Base-by-base conservation (phyloP, 1,140 invertebrate species). In the Drosophila bocqueti region DNA sequence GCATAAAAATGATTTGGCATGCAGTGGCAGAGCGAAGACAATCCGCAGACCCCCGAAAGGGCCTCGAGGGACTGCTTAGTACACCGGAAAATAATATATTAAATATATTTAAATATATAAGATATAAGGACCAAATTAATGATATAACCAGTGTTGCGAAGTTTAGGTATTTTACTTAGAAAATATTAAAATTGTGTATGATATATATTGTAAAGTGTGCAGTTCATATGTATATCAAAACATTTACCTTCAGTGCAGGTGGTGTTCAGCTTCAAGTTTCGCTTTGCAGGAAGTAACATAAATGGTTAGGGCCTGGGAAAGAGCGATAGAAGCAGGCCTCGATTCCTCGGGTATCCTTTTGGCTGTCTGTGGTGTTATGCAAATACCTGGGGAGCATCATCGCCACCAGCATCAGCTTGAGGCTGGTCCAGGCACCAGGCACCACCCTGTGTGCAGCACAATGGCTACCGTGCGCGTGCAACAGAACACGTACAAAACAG, bases 401-500 rank as follows among this genome's bases (percentile, higher is more conserved):
- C 75, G 64, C 60, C 76, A 79, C 45, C 40, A 65, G 57, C 76
- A 65, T 52, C 40, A 62, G 47, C 50, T 65, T 11, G 52, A 16
- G 24, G 45, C 57, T 40, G 29, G 18, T 52, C n/a, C 50, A 52
- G 50, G 50, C 50, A 38, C 0, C 47, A 57, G 40, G 8, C 81
- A 86, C 85, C 85, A 85, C 85, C 85, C 85, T 90, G 86, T 85
- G 85, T 79, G 85, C 81, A 85, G 82, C 67, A 90, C 85, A 89
- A 89, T 89, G 79, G 85, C 85, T 89, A 89, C 85, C 86, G 85
- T 89, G 85, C 86, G 84, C 84, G 85, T 89, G 84, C 84, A 87
- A 83, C 54, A 72, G 66, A 89, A 89, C 81, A 82, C 82, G 81
- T 85, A 85, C 78, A 86, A 91, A 91, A 84, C 85, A 86, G 81